phyloP scores from a whole-genome alignment of 2,888 invertebrate genomes.

The Lasioglossum lativentre region DNA sequence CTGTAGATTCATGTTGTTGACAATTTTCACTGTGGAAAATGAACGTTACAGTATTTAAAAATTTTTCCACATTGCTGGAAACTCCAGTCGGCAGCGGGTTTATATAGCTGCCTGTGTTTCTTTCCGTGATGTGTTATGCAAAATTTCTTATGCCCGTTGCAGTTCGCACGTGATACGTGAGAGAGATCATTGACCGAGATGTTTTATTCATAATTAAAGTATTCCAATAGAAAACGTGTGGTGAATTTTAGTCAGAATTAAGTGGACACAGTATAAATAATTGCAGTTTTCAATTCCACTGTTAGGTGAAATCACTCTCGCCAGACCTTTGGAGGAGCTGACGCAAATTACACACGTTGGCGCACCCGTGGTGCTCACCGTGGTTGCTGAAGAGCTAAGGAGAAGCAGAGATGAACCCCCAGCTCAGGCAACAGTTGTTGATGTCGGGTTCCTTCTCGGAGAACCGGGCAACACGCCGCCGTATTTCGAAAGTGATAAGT shows the following conservation, averaged over 20 bases:
- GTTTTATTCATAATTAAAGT: slow-evolving; percentile 67
- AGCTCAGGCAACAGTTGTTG: slow-evolving; percentile 92
- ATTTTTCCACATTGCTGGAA: not conserved
- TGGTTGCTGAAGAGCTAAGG: slow-evolving; percentile 94
- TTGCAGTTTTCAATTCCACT: slow-evolving; percentile 2
- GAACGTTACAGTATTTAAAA: too few species aligned
- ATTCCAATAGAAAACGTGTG: not conserved
- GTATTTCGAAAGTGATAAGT: slow-evolving; percentile 92
- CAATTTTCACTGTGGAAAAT: too few species aligned
- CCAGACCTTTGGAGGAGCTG: slow-evolving; percentile 91
- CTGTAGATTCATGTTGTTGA: too few species aligned
- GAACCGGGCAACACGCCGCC: slow-evolving; percentile 91
- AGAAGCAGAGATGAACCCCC: slow-evolving; percentile 90
- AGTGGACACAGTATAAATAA: too few species aligned
- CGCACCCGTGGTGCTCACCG: slow-evolving; percentile 92
- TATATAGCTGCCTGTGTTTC: slow-evolving; percentile 1
- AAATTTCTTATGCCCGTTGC: slow-evolving; percentile 57
- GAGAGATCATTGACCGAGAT: slow-evolving; percentile 51
- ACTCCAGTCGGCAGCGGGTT: not conserved
- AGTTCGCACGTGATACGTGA: slow-evolving; percentile 25
- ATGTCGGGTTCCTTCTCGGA: slow-evolving; percentile 93
- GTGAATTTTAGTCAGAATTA: not conserved
- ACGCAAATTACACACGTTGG: slow-evolving; percentile 93
- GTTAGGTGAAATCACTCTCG: slow-evolving; percentile 89
- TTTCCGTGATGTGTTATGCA: slow-evolving; percentile 55